Base-by-base conservation (phyloP, 2,113 vertebrate genomes). In the Nothoprocta perdicaria region DNA sequence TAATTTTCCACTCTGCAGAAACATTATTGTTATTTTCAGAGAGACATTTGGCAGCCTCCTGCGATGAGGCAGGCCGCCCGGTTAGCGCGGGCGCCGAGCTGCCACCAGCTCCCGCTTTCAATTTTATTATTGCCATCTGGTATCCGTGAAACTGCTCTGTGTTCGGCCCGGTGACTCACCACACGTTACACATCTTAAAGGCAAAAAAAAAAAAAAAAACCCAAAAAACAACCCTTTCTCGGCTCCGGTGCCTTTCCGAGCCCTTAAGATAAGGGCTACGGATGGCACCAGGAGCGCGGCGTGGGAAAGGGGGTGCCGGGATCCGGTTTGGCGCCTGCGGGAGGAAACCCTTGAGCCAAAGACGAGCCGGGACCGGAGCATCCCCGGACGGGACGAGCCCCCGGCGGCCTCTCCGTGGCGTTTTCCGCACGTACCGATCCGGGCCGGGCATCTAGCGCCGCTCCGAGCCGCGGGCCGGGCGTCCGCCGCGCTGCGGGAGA, bases 91-190 rank as follows among this genome's bases (percentile, higher is more conserved):
- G 69, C 65, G 60, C 81, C 91, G 92, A 74, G 87, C 73, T 84
- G 92, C 87, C 71, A 91, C 71, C 35, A 88, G 77, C 91, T 94
- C 82, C 82, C 88, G 86, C 80, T 90, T 91, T 84, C 91, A 50
- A 93, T 93, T 89, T 92, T 92, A 91, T 92, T 92, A 91, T 72
- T 94, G 79, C 95, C 92, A 95, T 93, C 84, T 95, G 95, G 89
- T 89, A 94, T 87, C 93, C 89, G 74, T 80, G 92, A 77, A 92
- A 21, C 84, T 66, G 78, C 77, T 46, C 66, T 58, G 89, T 89
- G 78, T 63, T 77, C 90, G 60, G 57, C 65, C 38, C 85, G 73
- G 58, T 92, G 93, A 95, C 72, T 96, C 94, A 94, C 48, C 4
- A 22, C 1, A 21, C 38, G 45, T 46, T 2, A 4, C 27, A 14